Evolutionary conservation across 2,888 invertebrate genomes (phyloP), one percentile per base, ranked within the genome.

Genomic region (Myopa tessellatipennis): DNA sequence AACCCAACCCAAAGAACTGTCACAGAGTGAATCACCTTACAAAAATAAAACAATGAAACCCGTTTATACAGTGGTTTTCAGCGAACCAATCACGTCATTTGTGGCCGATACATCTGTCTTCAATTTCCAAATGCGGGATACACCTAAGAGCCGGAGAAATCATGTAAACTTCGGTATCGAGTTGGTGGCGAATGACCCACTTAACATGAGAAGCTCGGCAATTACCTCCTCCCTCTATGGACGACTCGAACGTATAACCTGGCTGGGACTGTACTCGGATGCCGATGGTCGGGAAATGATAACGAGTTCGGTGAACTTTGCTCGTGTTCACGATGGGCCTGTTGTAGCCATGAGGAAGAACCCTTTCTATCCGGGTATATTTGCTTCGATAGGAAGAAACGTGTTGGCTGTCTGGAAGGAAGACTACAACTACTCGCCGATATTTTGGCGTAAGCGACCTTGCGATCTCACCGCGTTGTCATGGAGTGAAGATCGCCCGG

Each of bases 401-500:
- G 91, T 93, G 76, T 92, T 95, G 85, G 93, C 94, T 0, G 87
- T 95, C 76, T 95, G 95, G 95, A 92, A 91, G 80, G 93, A 94
- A 77, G 91, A 92, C 78, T 90, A 93, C 55, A 85, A 87, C 40
- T 90, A 90, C 77, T 89, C 91, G 36, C 94, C 95, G 0, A 85
- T 95, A 6, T 87, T 93, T 75, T 94, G 94, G 94, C 92, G 94
- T 75, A 92, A 91, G 81, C 90, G 92, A 16, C 89, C 90, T 3
- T 89, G 89, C 77, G 88, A 90, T 76, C 90, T 94, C 80, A 93
- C 94, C 0, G 91, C 92, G 18, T 92, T 93, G 0, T 89, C 90
- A 58, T 96, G 96, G 96, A 95, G 95, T n/a, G 90, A 91, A n/a
- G 91, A 92, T 65, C 91, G 94, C 73, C 93, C 95, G 0, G 93